Evolutionary conservation across 2,113 vertebrate species (phyloP).

Genomic region (Lampris megalopsis): DNA sequence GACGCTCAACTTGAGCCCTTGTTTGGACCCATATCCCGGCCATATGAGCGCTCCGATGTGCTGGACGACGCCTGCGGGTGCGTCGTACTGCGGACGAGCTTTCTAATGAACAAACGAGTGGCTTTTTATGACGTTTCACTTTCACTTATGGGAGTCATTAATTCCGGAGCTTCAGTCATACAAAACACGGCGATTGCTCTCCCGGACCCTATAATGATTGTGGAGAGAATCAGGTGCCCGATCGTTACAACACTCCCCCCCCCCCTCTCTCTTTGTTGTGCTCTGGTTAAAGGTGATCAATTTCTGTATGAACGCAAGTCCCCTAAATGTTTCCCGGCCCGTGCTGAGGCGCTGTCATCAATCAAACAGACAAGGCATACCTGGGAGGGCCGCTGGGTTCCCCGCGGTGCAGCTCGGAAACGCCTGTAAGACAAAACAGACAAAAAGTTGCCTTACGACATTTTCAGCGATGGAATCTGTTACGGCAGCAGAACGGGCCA

Average conservation of each 20-base stretch:
- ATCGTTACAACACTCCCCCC: slow-evolving; percentile 46
- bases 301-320: slow-evolving; percentile 66
- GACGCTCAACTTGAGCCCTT: not conserved
- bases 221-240: slow-evolving; percentile 65
- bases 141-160: slow-evolving; percentile 45
- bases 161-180: slow-evolving; percentile 53
- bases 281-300: slow-evolving; percentile 79
- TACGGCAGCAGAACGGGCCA: slow-evolving; percentile 29
- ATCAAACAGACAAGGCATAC: slow-evolving; percentile 72
- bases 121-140: slow-evolving; percentile 46
- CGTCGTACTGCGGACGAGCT: slow-evolving; percentile 36
- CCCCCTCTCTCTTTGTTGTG: slow-evolving; percentile 67
- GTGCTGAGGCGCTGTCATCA: slow-evolving; percentile 65
- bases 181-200: slow-evolving; percentile 61
- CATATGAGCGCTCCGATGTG: slow-evolving; percentile 41
- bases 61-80: not conserved
- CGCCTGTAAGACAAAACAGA: slow-evolving; percentile 25
- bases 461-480: slow-evolving; percentile 51
- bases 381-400: slow-evolving; percentile 39
- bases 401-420: slow-evolving; percentile 27
- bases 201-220: slow-evolving; percentile 57
- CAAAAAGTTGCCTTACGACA: slow-evolving; percentile 29
- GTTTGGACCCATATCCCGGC: not conserved
- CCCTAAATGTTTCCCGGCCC: slow-evolving; percentile 65
- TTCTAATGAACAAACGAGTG: slow-evolving; percentile 23